A percentile compares a stretch with the other conserved stretches of the same genome.
These are phyloP conservation scores for Panthera leo DNA, from an alignment of 2,113 vertebrate genomes.

Conservation along the genomic window DNA sequence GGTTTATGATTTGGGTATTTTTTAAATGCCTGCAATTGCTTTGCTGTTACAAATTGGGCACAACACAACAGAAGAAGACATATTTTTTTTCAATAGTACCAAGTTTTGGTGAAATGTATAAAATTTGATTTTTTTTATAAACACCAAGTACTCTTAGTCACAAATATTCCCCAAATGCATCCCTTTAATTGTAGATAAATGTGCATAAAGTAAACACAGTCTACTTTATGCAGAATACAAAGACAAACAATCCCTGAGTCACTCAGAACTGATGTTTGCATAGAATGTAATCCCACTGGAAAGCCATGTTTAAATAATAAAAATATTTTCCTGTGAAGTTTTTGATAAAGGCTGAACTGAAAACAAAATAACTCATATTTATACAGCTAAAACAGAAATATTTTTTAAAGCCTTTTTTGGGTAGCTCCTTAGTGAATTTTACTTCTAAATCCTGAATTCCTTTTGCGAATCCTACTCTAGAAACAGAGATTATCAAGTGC, in stretches of 20 bases:
- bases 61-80: neutral
- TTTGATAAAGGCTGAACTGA: slow-evolving; percentile 48
- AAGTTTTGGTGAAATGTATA: slow-evolving; percentile 20
- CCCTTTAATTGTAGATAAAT: slow-evolving; percentile 11
- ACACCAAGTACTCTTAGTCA: neutral
- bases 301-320: slow-evolving; percentile 45
- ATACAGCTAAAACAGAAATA: neutral
- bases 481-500: neutral
- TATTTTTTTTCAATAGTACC: neutral
- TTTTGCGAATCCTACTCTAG: neutral
- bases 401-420: neutral
- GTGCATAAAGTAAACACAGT: slow-evolving; percentile 10
- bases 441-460: neutral
- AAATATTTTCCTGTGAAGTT: slow-evolving; percentile 1
- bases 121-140: slow-evolving; percentile 1
- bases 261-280: slow-evolving; percentile 17
- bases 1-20: neutral
- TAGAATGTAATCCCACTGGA: neutral
- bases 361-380: slow-evolving; percentile 35
- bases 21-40: neutral
- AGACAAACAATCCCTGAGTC: neutral
- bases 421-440: neutral
- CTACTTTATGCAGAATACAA: neutral
- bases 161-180: slow-evolving; percentile 15
- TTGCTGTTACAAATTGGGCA: neutral